Evolutionary conservation across 2,113 vertebrate genomes (phyloP).

Genomic region (Phalacrocorax brasilianus): DNA sequence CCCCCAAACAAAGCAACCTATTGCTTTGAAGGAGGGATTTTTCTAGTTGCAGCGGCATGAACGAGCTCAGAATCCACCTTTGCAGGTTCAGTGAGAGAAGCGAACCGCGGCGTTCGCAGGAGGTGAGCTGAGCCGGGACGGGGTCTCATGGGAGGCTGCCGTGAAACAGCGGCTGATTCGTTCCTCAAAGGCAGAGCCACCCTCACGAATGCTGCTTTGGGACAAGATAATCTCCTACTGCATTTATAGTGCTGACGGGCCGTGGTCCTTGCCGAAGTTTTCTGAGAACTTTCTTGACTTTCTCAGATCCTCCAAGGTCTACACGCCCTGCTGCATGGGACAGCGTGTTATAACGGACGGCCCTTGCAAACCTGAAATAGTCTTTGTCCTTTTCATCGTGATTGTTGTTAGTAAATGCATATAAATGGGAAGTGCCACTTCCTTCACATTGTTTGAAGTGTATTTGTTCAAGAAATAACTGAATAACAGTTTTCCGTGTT

Average conservation of each 20-base stretch:
- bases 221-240: not conserved
- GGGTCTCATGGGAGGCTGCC: too few relatives aligned
- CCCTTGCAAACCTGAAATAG: constrained; percentile 29
- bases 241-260: not conserved
- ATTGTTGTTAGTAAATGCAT: constrained; percentile 51
- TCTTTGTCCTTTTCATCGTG: not conserved
- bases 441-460: constrained; percentile 59
- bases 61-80: not conserved
- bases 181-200: not conserved
- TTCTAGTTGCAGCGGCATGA: not conserved
- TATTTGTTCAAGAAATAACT: constrained; percentile 59
- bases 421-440: constrained; percentile 66
- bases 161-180: not conserved
- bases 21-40: not conserved
- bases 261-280: not conserved
- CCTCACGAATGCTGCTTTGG: not conserved
- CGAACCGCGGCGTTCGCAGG: not conserved
- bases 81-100: not conserved
- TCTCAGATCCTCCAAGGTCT: not conserved
- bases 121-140: not conserved
- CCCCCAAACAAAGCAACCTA: not conserved
- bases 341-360: not conserved
- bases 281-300: not conserved
- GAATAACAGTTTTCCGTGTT: constrained; percentile 34
- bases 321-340: not conserved